These are phyloP conservation scores for Bactericera cockerelli DNA, from an alignment of 1,140 invertebrate genomes.

Conservation along the genomic window DNA sequence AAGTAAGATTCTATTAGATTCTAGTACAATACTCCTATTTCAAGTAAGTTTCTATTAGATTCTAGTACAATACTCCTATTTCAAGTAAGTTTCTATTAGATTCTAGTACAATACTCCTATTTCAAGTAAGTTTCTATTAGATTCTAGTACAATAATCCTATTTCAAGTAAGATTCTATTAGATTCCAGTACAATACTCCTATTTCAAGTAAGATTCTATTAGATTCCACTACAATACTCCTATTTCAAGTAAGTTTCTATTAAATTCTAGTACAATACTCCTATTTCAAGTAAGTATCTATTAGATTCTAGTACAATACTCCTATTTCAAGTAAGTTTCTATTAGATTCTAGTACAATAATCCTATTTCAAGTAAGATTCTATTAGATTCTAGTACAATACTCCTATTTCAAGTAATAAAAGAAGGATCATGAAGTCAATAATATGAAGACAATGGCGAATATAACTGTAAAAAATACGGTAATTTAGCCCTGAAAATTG, in stretches of 20 bases:
- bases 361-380: slow-evolving; percentile 68
- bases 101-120: too few species aligned
- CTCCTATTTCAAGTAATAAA: neutral
- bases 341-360: slow-evolving; percentile 55
- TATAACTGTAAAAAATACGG: too few species aligned
- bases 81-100: too few species aligned
- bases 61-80: too few species aligned
- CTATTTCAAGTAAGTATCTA: slow-evolving; percentile 60
- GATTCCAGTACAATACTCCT: slow-evolving; percentile 73
- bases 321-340: neutral
- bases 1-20: slow-evolving; percentile 43
- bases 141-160: too few species aligned
- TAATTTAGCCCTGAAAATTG: neutral
- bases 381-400: too few species aligned
- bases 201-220: too few species aligned
- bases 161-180: too few species aligned
- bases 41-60: slow-evolving; percentile 45
- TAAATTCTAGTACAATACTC: slow-evolving; percentile 64
- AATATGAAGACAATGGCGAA: neutral
- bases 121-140: too few species aligned
- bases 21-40: slow-evolving; percentile 75
- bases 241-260: slow-evolving; percentile 29
- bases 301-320: too few species aligned
- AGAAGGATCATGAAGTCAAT: neutral
- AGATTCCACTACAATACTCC: slow-evolving; percentile 73